Evolutionary conservation across 1,140 invertebrate genomes (phyloP).

Genomic region (Popillia japonica): DNA sequence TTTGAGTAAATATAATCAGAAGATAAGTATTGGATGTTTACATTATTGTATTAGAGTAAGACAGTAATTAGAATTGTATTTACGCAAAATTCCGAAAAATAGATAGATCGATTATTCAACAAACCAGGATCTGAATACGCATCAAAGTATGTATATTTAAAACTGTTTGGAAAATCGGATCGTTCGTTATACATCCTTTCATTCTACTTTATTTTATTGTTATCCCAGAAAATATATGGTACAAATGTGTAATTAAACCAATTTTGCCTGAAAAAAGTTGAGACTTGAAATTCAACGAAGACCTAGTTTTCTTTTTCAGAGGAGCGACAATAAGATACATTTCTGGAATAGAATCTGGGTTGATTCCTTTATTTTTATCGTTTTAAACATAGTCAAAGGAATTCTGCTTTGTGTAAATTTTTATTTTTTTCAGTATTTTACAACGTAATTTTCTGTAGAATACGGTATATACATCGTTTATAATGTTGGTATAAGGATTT

Average conservation of each 20-base stretch:
- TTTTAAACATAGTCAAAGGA: not conserved
- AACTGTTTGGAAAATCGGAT: no score
- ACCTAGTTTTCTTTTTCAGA: not conserved
- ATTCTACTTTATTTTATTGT: no score
- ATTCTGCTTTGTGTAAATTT: not conserved
- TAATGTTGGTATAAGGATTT: no score
- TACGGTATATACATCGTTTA: no score
- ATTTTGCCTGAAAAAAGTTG: not conserved
- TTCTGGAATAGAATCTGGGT: not conserved
- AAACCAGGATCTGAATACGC: not conserved
- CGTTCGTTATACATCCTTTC: no score
- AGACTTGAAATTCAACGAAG: not conserved
- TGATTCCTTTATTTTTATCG: not conserved
- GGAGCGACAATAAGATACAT: not conserved
- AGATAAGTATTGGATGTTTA: not conserved
- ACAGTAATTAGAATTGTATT: not conserved
- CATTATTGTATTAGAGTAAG: not conserved
- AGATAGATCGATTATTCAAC: not conserved
- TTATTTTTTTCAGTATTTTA: not conserved
- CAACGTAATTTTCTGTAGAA: not conserved
- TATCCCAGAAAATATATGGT: not conserved
- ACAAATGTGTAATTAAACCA: not conserved
- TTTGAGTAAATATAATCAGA: no score
- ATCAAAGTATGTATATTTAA: no score
- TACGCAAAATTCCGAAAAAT: not conserved